These are phyloP conservation scores for Planococcus citri DNA, from an alignment of 1,140 invertebrate species.

Conservation along the genomic window DNA sequence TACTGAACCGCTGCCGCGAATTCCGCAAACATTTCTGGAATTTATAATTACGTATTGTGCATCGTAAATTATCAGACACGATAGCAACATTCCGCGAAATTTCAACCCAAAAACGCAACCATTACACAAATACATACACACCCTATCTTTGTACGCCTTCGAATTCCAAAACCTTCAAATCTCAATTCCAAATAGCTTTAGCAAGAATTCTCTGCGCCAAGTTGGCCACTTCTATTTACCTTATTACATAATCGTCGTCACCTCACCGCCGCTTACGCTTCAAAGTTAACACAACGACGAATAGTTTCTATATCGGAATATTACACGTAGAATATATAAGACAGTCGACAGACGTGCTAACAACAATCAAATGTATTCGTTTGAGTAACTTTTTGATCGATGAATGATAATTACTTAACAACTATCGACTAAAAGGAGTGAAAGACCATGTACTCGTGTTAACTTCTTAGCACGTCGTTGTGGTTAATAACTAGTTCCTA, in stretches of 20 bases:
- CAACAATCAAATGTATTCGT: no score
- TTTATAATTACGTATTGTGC: slow-evolving; percentile 16
- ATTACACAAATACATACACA: neutral
- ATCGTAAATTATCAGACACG: slow-evolving; percentile 6
- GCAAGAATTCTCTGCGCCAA: neutral
- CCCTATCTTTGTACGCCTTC: neutral
- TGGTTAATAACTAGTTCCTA: no score
- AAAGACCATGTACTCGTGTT: no score
- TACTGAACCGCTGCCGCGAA: neutral
- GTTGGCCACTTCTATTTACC: neutral
- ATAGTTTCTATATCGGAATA: neutral
- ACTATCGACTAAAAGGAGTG: no score
- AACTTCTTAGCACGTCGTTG: no score
- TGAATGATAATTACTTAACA: no score
- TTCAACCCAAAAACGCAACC: neutral
- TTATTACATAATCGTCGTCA: neutral
- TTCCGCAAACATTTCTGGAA: slow-evolving; percentile 14
- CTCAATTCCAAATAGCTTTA: neutral
- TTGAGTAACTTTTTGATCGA: no score
- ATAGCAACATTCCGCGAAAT: slow-evolving; percentile 1
- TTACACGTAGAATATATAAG: neutral
- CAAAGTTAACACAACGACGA: neutral
- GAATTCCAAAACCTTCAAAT: slow-evolving; percentile 3
- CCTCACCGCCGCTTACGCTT: neutral
- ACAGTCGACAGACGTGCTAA: no score